Conservation (phyloP, 64 coral and sea anemone species). For the Astreopora myriophthalma region DNA sequence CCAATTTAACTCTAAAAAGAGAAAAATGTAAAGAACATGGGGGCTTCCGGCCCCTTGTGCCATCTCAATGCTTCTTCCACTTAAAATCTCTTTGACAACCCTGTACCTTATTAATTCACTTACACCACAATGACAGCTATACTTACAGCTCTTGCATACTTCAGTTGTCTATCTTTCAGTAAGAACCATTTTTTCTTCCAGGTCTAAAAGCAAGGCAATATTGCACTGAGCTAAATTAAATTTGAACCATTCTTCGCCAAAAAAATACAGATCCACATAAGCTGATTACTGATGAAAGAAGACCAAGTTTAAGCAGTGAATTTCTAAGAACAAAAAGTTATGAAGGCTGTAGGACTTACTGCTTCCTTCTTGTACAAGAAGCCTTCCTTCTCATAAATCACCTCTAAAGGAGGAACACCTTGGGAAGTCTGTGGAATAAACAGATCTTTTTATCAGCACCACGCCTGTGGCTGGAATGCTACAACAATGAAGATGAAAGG, state of each 20-base stretch:
- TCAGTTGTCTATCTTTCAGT: constrained; percentile 84
- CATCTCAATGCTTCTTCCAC: no score
- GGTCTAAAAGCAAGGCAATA: background rate
- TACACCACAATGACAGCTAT: background rate
- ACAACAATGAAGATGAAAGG: background rate
- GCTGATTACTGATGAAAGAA: no score
- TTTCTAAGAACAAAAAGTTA: background rate
- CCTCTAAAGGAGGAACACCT: background rate
- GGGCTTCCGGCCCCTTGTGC: no score
- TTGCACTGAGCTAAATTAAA: no score
- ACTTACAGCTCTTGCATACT: constrained; percentile 80
- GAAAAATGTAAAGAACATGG: no score
- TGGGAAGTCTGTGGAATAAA: background rate
- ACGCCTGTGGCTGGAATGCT: background rate
- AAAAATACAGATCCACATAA: no score
- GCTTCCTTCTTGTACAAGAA: constrained; percentile 76
- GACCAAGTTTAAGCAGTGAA: background rate
- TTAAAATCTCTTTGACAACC: no score
- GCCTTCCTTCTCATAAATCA: constrained; percentile 88
- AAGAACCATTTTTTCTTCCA: constrained; percentile 80
- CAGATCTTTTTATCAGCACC: background rate
- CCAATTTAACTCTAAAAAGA: no score
- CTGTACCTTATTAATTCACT: no score
- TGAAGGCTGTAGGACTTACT: constrained; percentile 11
- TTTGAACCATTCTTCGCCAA: no score